These are phyloP conservation scores for Holothuria glaberrima DNA, from an alignment of 35 echinoderm and acorn worm genomes.

Conservation along the genomic window DNA sequence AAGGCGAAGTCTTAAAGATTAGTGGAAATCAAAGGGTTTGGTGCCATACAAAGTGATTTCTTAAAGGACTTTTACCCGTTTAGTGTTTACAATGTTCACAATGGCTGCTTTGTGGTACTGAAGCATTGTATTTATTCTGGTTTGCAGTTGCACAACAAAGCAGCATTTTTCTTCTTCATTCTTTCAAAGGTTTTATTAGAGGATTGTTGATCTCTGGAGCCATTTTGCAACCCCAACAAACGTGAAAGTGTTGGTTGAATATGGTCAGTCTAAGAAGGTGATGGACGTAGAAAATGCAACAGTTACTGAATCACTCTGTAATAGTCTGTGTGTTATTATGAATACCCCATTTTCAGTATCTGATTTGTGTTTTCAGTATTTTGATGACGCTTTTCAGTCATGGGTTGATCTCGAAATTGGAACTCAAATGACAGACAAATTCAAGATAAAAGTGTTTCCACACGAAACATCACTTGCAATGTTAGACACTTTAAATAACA, in stretches of 20 bases:
- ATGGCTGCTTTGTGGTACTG: not conserved
- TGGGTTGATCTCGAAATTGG: slow-evolving; percentile 27
- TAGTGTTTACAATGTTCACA: not conserved
- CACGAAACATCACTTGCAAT: not conserved
- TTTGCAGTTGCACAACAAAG: not conserved
- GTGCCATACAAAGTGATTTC: not conserved
- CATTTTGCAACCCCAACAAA: no score
- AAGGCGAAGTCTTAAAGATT: not conserved
- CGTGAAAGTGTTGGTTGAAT: slow-evolving; percentile 25
- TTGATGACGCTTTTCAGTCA: not conserved
- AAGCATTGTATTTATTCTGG: slow-evolving; percentile 7
- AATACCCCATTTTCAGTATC: not conserved
- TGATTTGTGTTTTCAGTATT: slow-evolving; percentile 1
- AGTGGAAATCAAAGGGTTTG: not conserved
- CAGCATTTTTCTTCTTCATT: not conserved
- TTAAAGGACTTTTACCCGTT: slow-evolving; percentile 6
- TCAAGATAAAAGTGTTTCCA: not conserved
- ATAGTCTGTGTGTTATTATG: not conserved
- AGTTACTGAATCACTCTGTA: not conserved
- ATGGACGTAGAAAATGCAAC: not conserved
- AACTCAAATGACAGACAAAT: not conserved
- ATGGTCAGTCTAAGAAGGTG: not conserved
- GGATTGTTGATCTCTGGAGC: not conserved
- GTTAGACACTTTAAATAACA: not conserved
- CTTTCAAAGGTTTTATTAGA: not conserved